Conservation (phyloP, 92 coral and sea anemone species). For the Scolanthus callimorphus region DNA sequence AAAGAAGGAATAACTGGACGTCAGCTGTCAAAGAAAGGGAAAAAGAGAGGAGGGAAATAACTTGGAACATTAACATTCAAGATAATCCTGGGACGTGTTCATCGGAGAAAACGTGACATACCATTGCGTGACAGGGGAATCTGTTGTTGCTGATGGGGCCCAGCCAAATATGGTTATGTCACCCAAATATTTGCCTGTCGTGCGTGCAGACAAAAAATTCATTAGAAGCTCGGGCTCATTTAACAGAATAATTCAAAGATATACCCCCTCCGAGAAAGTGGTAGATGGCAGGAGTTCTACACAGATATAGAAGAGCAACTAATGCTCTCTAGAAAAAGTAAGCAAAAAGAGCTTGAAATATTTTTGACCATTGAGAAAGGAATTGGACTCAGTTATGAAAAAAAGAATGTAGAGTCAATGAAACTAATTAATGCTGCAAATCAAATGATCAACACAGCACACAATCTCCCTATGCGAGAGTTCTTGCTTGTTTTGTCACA, state of each 20-base stretch:
- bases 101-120: slow-evolving; percentile 5
- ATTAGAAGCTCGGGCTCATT: slow-evolving; percentile 6
- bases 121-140: not conserved
- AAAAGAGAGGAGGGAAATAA: too few relatives aligned
- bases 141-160: slow-evolving; percentile 3
- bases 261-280: slow-evolving; percentile 66
- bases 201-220: not conserved
- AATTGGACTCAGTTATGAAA: slow-evolving; percentile 42
- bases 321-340: not conserved
- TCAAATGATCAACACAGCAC: slow-evolving; percentile 10
- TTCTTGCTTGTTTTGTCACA: slow-evolving; percentile 31
- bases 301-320: not conserved
- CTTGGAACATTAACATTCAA: slow-evolving; percentile 7
- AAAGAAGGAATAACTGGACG: too few relatives aligned
- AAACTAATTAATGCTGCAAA: slow-evolving; percentile 18
- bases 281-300: slow-evolving; percentile 41
- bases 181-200: not conserved
- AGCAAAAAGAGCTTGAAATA: slow-evolving; percentile 4
- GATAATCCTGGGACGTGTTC: slow-evolving; percentile 4
- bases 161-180: not conserved
- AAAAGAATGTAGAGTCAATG: slow-evolving; percentile 11
- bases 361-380: slow-evolving; percentile 43
- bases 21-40: too few relatives aligned
- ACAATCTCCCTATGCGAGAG: not conserved
- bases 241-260: slow-evolving; percentile 14